Evolutionary conservation across 2,888 invertebrate species (phyloP).

Genomic region (Drosophila flavopinicola): DNA sequence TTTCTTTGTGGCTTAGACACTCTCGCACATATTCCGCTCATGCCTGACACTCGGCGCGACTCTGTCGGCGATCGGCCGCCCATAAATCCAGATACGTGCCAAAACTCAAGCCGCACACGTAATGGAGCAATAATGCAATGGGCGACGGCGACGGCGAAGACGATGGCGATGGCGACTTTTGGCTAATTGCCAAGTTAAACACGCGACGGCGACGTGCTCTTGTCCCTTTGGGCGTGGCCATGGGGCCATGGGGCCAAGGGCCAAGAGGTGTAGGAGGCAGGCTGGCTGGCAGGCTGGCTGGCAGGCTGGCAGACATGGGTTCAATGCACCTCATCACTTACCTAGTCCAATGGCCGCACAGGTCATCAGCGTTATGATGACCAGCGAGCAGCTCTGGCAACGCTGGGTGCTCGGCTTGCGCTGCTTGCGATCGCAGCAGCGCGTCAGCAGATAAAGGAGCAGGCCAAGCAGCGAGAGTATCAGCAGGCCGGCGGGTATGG

Average conservation of each 20-base stretch:
- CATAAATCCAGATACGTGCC: slow-evolving; percentile 68
- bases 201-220: slow-evolving; percentile 61
- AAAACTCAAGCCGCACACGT: slow-evolving; percentile 40
- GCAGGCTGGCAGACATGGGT: slow-evolving; percentile 25
- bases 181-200: slow-evolving; percentile 74
- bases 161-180: slow-evolving; percentile 36
- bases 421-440: slow-evolving; percentile 97
- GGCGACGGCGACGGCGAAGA: slow-evolving; percentile 1
- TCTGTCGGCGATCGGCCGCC: slow-evolving; percentile 38
- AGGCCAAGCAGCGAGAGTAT: slow-evolving; percentile 95
- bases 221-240: slow-evolving; percentile 37
- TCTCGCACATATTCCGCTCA: slow-evolving; percentile 6
- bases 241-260: neutral
- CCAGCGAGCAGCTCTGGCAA: slow-evolving; percentile 84
- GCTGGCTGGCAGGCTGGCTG: too few species aligned
- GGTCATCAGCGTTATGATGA: slow-evolving; percentile 90
- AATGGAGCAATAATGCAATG: slow-evolving; percentile 52
- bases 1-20: slow-evolving; percentile 1
- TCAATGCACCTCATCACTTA: slow-evolving; percentile 71
- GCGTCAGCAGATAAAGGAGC: slow-evolving; percentile 95
- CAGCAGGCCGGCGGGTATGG: slow-evolving; percentile 96
- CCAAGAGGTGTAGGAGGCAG: neutral
- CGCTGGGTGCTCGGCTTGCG: slow-evolving; percentile 86
- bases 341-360: slow-evolving; percentile 95
- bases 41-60: too few species aligned